These are phyloP conservation scores for Corythucha ciliata DNA, from an alignment of 2,888 invertebrate genomes.

Conservation along the genomic window DNA sequence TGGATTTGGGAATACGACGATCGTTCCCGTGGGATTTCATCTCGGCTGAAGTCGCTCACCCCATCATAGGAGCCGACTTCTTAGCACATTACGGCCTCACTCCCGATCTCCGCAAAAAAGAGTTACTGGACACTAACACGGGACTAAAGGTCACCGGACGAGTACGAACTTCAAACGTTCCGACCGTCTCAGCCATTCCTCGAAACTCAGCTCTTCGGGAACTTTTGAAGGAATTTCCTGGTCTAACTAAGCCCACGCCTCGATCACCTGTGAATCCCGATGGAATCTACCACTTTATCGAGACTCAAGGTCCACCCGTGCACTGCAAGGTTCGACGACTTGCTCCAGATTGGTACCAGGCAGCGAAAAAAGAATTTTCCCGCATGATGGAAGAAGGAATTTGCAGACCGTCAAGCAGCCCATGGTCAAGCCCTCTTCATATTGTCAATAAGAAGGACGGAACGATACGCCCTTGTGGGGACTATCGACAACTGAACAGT, in stretches of 20 bases:
- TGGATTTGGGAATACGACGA: no score
- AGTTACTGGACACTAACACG: no score
- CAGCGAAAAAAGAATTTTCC: slow-evolving; percentile 32
- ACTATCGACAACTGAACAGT: slow-evolving; percentile 36
- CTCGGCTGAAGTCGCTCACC: no score
- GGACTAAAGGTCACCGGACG: no score
- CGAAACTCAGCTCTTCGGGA: no score
- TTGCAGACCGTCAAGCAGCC: slow-evolving; percentile 32
- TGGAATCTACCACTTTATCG: slow-evolving; percentile 3
- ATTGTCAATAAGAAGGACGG: slow-evolving; percentile 33
- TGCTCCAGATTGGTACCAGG: slow-evolving; percentile 19
- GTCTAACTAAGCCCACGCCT: not conserved
- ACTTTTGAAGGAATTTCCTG: no score
- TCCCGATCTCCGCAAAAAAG: no score
- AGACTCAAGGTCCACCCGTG: slow-evolving; percentile 29
- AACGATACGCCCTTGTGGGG: slow-evolving; percentile 35
- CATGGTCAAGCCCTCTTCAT: slow-evolving; percentile 35
- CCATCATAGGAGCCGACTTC: no score
- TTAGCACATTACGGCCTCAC: no score
- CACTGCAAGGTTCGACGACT: slow-evolving; percentile 31
- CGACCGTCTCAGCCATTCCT: no score
- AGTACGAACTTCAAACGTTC: no score
- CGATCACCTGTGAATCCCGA: not conserved
- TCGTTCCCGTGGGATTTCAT: no score
- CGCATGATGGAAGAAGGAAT: slow-evolving; percentile 30